A percentile compares a stretch with the other conserved stretches of the same genome.
phyloP scores from a whole-genome alignment of 2,797 vertebrate species.

The Bovichtus diacanthus region DNA sequence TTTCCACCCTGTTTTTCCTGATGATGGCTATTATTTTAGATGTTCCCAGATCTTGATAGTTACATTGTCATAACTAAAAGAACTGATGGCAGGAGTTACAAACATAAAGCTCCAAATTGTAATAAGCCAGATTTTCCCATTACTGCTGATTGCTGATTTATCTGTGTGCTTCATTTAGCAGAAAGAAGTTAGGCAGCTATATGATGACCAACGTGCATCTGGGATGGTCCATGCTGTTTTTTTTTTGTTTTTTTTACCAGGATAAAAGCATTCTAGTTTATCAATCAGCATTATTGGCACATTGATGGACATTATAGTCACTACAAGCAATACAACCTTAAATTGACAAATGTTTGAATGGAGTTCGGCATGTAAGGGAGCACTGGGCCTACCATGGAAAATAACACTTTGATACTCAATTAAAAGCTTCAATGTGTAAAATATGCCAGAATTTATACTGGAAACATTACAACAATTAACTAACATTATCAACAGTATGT shows the following conservation, averaged over 20 bases:
- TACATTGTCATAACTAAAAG: background rate
- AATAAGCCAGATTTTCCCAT: background rate
- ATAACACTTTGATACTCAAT: background rate
- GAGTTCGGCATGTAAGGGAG: background rate
- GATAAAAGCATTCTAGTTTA: background rate
- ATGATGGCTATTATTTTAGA: no score
- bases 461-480: no score
- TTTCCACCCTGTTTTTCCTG: no score
- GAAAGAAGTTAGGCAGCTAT: no score
- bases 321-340: background rate
- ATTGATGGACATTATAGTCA: background rate
- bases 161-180: no score
- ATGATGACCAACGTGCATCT: no score
- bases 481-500: no score
- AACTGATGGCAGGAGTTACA: background rate
- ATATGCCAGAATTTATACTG: no score
- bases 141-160: background rate
- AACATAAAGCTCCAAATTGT: background rate
- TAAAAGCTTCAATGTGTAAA: no score
- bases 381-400: background rate
- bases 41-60: background rate
- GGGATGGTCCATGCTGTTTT: no score
- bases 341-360: background rate
- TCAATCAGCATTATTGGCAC: background rate
- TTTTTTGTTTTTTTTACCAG: background rate